Evolutionary conservation across 2,797 vertebrate genomes (phyloP).

Genomic region (Acrossocheilus wenchowensis): DNA sequence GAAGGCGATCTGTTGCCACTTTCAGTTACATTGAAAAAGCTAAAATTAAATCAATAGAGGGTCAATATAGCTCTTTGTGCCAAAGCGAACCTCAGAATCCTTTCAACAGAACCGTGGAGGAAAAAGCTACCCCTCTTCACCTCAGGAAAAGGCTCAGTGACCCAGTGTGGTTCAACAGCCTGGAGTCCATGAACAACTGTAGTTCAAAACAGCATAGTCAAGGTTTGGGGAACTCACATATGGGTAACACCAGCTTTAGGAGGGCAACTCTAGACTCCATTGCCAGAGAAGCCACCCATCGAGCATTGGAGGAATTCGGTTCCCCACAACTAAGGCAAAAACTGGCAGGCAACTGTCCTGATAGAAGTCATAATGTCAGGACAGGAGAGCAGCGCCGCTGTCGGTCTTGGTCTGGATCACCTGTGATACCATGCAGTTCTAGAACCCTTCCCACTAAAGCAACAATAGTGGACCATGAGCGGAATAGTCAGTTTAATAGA

Average conservation of each 20-base stretch:
- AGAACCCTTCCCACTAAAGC: slow-evolving; percentile 67
- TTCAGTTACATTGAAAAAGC: slow-evolving; percentile 95
- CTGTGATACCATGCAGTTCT: slow-evolving; percentile 64
- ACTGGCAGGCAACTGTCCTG: slow-evolving; percentile 52
- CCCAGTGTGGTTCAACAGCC: slow-evolving; percentile 61
- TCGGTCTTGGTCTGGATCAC: slow-evolving; percentile 73
- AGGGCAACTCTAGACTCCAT: slow-evolving; percentile 63
- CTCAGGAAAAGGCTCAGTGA: slow-evolving; percentile 71
- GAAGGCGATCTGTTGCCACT: slow-evolving; percentile 90
- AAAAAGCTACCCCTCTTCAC: slow-evolving; percentile 49
- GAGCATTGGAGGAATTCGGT: slow-evolving; percentile 75
- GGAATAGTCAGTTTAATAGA: slow-evolving; percentile 57
- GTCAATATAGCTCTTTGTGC: slow-evolving; percentile 61
- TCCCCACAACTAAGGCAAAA: slow-evolving; percentile 70
- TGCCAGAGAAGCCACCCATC: slow-evolving; percentile 69
- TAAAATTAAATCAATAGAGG: slow-evolving; percentile 79
- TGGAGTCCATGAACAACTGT: slow-evolving; percentile 43
- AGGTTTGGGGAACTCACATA: slow-evolving; percentile 47
- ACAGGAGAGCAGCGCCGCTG: slow-evolving; percentile 60
- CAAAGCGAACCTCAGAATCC: slow-evolving; percentile 60
- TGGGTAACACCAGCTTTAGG: slow-evolving; percentile 57
- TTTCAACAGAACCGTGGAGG: slow-evolving; percentile 55
- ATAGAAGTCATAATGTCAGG: slow-evolving; percentile 37
- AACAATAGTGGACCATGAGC: slow-evolving; percentile 62
- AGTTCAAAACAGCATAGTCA: slow-evolving; percentile 49